Evolutionary conservation across 2,888 invertebrate genomes (phyloP).

Genomic region (Clusia tigrina): DNA sequence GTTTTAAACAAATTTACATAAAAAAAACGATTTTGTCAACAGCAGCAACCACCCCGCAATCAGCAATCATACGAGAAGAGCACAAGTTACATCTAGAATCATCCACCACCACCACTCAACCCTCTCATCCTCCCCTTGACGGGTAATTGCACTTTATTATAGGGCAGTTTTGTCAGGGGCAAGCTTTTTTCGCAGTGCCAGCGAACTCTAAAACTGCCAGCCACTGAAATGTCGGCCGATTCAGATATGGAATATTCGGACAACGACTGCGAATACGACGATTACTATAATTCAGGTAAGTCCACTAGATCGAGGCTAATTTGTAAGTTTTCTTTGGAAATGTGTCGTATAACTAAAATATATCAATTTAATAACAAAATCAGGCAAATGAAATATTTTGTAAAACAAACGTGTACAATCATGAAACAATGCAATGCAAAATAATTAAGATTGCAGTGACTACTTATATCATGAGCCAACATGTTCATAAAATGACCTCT

Average conservation of each 20-base stretch:
- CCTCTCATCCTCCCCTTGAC: not conserved
- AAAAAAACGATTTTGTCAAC: constrained; percentile 18
- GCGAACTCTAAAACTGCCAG: constrained; percentile 7
- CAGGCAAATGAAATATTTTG: no score
- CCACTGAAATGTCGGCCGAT: constrained; percentile 67
- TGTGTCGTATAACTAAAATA: no score
- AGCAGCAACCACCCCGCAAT: not conserved
- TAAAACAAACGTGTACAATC: no score
- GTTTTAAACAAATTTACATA: not conserved
- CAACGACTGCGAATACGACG: constrained; percentile 82
- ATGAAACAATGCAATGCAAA: no score
- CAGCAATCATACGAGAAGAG: not conserved
- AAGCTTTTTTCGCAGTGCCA: not conserved
- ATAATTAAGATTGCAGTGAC: no score
- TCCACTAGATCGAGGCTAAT: no score
- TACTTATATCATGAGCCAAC: no score
- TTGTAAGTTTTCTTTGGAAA: no score
- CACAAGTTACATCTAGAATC: not conserved
- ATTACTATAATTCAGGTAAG: constrained; percentile 77
- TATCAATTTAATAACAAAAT: no score
- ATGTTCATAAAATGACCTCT: no score
- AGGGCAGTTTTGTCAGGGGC: not conserved
- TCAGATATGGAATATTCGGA: constrained; percentile 91
- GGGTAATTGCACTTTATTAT: not conserved
- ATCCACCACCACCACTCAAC: not conserved